Evolutionary conservation across 2,113 vertebrate genomes (phyloP), one percentile per base, ranked within the genome.

Genomic region (Rhynchopsitta pachyrhyncha): DNA sequence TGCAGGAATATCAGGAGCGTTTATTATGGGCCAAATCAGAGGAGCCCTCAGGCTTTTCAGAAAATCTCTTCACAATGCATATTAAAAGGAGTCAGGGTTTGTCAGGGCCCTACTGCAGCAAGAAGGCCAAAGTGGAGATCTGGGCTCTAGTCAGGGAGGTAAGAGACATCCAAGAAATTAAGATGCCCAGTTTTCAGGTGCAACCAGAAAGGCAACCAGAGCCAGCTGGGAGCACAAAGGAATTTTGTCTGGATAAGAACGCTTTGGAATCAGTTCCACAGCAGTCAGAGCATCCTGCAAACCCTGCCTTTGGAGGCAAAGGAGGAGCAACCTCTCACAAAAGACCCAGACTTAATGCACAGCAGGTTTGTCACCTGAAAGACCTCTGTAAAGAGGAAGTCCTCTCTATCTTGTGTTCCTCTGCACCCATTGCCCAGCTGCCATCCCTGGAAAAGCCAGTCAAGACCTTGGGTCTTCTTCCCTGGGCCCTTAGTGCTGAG

Each of bases 401-500:
- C 33, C 63, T 86, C 16, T 42, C 76, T 49, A 76, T 55, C 42
- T 10, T 97, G 64, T 55, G 11, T 28, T 53, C 62, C 3, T 68
- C 82, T 79, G 95, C 94, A 17, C 93, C 97, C 2, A 47, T 97
- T 49, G 71, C 76, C 76, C 86, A 50, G 18, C 69, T 96, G 22
- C 81, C 95, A 9, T 81, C 95, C 16, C 89, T 94, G 18, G 93
- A 92, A 78, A 92, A 88, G 14, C 44, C 62, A 0, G 4, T 49
- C 27, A 57, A 89, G 57, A 88, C 94, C 46, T 31, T 97, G 20
- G 85, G 71, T 33, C 97, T 97, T 60, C 97, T 97, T 41, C 94
- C 96, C 60, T 98, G 97, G 97, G 98, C 95, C 24, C 92, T 98
- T 37, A 94, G 92, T 3, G 98, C 98, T 0, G 98, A 98, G 12